Evolutionary conservation across 1,140 invertebrate genomes (phyloP).

Genomic region (Cyclina sinensis): DNA sequence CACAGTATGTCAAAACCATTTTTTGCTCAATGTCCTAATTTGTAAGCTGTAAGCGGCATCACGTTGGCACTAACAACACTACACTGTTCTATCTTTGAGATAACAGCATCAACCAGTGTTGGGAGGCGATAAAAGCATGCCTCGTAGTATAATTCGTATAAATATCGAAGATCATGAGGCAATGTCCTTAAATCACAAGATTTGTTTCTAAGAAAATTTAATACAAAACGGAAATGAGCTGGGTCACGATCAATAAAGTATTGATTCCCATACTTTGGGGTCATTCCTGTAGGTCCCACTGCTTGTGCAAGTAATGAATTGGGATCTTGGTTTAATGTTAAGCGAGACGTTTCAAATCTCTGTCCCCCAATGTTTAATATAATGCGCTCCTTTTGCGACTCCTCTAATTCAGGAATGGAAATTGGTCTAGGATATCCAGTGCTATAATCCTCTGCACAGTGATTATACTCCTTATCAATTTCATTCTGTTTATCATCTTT

Average conservation of each 20-base stretch:
- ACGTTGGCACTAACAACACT: not conserved
- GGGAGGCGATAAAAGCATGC: constrained; percentile 7
- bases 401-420: not conserved
- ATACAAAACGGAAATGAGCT: not conserved
- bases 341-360: not conserved
- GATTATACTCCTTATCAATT: not conserved
- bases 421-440: not conserved
- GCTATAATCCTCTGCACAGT: not conserved
- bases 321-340: not conserved
- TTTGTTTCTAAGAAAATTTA: constrained; percentile 2
- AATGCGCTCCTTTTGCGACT: not conserved
- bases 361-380: constrained; percentile 18
- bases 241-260: constrained; percentile 20
- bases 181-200: constrained; percentile 1
- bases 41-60: not conserved
- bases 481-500: not conserved
- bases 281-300: not conserved
- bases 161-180: not conserved
- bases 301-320: not conserved
- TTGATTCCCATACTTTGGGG: not conserved
- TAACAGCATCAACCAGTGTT: not conserved
- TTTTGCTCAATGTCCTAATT: too few relatives aligned
- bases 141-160: constrained; percentile 31
- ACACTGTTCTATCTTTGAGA: not conserved
- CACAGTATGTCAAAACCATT: too few relatives aligned